These are phyloP conservation scores for Polia nebulosa DNA, from an alignment of 2,888 invertebrate species.

Conservation along the genomic window DNA sequence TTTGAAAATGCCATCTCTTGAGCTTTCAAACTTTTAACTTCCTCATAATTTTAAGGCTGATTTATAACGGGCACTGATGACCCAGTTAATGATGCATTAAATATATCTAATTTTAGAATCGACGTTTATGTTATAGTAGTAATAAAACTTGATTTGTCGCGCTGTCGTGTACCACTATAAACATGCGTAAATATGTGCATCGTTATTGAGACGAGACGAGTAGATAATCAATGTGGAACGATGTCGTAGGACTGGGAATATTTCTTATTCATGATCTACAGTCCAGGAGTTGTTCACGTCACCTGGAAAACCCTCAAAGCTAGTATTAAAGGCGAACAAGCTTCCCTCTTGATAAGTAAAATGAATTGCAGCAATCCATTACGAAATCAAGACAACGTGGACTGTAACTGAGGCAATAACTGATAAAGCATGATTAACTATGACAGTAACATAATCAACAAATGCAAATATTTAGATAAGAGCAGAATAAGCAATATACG, in stretches of 20 bases:
- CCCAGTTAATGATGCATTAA: slow-evolving; percentile 56
- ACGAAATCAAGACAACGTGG: slow-evolving; percentile 42
- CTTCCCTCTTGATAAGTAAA: slow-evolving; percentile 27
- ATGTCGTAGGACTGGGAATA: slow-evolving; percentile 1
- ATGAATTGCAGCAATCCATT: slow-evolving; percentile 46
- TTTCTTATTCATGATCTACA: background rate
- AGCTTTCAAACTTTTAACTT: slow-evolving; percentile 44
- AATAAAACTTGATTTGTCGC: slow-evolving; percentile 62
- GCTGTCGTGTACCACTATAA: slow-evolving; percentile 36
- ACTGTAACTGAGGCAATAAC: slow-evolving; percentile 42
- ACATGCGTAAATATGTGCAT: slow-evolving; percentile 41
- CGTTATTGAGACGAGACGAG: slow-evolving; percentile 26
- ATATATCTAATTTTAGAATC: slow-evolving; percentile 49
- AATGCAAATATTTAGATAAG: slow-evolving; percentile 61
- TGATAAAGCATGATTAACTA: slow-evolving; percentile 55
- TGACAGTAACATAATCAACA: slow-evolving; percentile 50
- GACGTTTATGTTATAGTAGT: slow-evolving; percentile 43
- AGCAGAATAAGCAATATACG: slow-evolving; percentile 49
- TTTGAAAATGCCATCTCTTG: slow-evolving; percentile 29
- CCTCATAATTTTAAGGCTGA: slow-evolving; percentile 48
- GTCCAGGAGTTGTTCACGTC: background rate
- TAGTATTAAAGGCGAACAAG: slow-evolving; percentile 14
- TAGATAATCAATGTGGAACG: slow-evolving; percentile 32
- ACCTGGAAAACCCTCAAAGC: background rate
- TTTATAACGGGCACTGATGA: slow-evolving; percentile 60